Conservation (phyloP, 35 echinoderm and acorn worm genomes). For the Diadema setosum region DNA sequence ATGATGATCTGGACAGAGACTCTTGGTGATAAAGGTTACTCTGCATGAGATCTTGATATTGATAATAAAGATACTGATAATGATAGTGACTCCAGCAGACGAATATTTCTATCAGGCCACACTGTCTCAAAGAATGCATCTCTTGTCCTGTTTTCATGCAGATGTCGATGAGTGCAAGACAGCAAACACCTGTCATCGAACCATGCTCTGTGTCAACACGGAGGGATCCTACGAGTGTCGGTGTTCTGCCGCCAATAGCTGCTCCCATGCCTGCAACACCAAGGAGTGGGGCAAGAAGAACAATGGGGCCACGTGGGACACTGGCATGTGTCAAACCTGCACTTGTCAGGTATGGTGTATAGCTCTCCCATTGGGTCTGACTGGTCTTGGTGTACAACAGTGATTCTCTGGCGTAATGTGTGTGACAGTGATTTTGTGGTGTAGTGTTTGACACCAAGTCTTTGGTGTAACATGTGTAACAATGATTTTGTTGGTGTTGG, state of each 20-base stretch:
- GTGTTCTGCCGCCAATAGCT: slow-evolving; percentile 52
- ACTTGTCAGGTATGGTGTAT: slow-evolving; percentile 36
- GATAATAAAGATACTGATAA: not conserved
- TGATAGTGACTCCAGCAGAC: not conserved
- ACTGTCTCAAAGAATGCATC: no score
- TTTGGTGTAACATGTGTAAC: no score
- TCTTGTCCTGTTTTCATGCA: no score
- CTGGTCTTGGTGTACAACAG: no score
- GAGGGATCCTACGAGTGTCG: slow-evolving; percentile 66
- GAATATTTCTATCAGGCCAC: no score
- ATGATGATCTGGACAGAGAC: not conserved
- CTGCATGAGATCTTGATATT: no score
- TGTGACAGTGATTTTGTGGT: no score
- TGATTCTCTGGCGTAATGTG: no score
- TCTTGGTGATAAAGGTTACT: not conserved
- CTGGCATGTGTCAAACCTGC: slow-evolving; percentile 43
- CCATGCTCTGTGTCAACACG: slow-evolving; percentile 37
- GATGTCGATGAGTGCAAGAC: slow-evolving; percentile 81
- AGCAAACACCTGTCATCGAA: slow-evolving; percentile 59
- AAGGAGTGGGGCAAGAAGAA: slow-evolving; percentile 55
- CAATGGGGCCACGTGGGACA: slow-evolving; percentile 49
- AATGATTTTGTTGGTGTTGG: no score
- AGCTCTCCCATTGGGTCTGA: no score
- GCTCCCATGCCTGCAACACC: slow-evolving; percentile 49
- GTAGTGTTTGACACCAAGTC: no score